These are phyloP conservation scores for Indri indri DNA, from an alignment of 2,113 vertebrate species.

Conservation along the genomic window DNA sequence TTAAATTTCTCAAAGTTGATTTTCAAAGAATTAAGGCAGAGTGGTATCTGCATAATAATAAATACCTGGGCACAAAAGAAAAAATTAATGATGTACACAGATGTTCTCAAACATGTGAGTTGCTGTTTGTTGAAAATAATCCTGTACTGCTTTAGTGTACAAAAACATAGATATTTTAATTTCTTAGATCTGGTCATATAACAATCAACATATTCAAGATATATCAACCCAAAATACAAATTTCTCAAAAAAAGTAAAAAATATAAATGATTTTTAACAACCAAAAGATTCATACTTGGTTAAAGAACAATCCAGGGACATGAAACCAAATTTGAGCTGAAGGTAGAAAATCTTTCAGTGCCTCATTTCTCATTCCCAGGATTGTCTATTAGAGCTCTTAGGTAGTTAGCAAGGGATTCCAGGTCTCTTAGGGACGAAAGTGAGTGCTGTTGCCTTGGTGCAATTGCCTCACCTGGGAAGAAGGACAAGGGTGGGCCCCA, in stretches of 20 bases:
- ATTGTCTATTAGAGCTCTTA: neutral
- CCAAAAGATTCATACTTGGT: neutral
- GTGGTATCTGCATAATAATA: neutral
- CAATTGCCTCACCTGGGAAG: no score
- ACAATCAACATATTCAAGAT: neutral
- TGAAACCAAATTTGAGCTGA: neutral
- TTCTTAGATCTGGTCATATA: neutral
- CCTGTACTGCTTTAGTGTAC: neutral
- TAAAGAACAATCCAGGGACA: neutral
- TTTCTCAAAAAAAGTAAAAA: neutral
- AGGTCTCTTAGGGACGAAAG: no score
- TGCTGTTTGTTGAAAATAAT: neutral
- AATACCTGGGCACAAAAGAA: neutral
- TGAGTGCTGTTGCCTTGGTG: no score
- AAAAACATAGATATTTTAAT: neutral
- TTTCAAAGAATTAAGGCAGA: neutral
- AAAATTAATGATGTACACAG: neutral
- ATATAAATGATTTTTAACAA: neutral
- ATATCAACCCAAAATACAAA: neutral
- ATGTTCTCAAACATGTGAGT: neutral
- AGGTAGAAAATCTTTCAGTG: neutral
- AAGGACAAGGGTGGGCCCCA: no score
- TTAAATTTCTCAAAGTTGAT: neutral
- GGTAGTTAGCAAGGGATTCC: no score
- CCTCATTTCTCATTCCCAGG: rapidly evolving